Evolutionary conservation across 2,888 invertebrate species (phyloP), one percentile per base, ranked within the genome.

Genomic region (Teleogryllus oceanicus): DNA sequence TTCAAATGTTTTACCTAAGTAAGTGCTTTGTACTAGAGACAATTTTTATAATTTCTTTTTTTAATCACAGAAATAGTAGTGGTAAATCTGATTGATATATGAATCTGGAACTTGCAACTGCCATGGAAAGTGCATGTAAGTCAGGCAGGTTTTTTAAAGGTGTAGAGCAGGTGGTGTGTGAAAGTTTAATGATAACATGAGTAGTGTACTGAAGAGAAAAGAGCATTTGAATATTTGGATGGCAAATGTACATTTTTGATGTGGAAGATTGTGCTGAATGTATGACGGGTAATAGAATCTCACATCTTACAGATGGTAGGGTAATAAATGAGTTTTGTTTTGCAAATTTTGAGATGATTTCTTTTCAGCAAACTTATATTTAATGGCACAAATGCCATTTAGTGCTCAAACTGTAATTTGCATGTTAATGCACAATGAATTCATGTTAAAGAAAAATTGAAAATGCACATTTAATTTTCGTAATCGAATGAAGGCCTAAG

Each of bases 221-320:
- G 13, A 18, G 62, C n/a, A 62, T 16, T 13, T 62, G n/a, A 18
- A n/a, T 62, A n/a, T 62, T 13, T 13, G 62, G 62, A 18, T 62
- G 62, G 16, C 62, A 37, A 37, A 5, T 62, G 62, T 62, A 62
- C 62, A 62, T 62, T 62, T 18, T 62, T 62, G n/a, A 11, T 62
- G 62, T n/a, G n/a, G 62, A 62, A 62, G n/a, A 13, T 62, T 16
- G 62, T n/a, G 13, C 16, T 11, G 62, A 18, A 62, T 18, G n/a
- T 62, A 12, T 18, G 62, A 62, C 62, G 62, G 62, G 62, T 62
- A 62, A 62, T 62, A 62, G 62, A 62, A 62, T 62, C 62, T 62
- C 62, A 18, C 16, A 62, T 62, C 13, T n/a, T 62, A 13, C 37
- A 37, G 37, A 37, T 8, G 8, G 37, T 37, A 37, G 37, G 37